These are phyloP conservation scores for Patagioenas fasciata DNA, from an alignment of 2,113 vertebrate species.

Conservation along the genomic window DNA sequence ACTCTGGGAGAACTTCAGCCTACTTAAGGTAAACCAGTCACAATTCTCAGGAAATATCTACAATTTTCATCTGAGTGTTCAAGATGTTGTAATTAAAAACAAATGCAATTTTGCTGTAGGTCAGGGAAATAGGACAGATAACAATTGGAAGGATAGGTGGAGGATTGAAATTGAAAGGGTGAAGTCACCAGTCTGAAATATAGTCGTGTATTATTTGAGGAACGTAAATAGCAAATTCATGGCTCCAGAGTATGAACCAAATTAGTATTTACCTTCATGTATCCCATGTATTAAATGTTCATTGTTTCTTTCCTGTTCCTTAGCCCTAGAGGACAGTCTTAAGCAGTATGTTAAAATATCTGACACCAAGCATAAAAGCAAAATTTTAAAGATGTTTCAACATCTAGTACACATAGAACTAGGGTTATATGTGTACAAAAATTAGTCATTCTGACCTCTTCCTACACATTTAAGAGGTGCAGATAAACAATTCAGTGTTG, in stretches of 20 bases:
- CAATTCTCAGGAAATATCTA: background rate
- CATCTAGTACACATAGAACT: background rate
- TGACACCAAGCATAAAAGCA: background rate
- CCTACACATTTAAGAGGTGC: background rate
- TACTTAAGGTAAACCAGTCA: background rate
- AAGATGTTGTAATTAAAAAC: background rate
- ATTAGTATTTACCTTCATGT: background rate
- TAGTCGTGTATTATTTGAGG: fast-evolving
- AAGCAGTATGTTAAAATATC: background rate
- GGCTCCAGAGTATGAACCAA: background rate
- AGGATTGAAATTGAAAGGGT: background rate
- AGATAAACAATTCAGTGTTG: background rate
- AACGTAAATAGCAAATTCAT: background rate
- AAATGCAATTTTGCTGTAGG: background rate
- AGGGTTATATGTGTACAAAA: background rate
- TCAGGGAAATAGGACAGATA: background rate
- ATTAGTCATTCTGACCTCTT: background rate
- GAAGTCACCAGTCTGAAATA: background rate
- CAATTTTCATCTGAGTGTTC: background rate
- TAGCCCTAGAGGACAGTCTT: background rate
- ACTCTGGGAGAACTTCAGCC: background rate
- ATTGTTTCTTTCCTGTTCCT: background rate
- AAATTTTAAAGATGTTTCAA: background rate
- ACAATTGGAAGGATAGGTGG: background rate
- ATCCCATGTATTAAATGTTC: background rate